Evolutionary conservation across 2,797 vertebrate species (phyloP), one percentile per base, ranked within the genome.

Genomic region (Takifugu ocellatus): DNA sequence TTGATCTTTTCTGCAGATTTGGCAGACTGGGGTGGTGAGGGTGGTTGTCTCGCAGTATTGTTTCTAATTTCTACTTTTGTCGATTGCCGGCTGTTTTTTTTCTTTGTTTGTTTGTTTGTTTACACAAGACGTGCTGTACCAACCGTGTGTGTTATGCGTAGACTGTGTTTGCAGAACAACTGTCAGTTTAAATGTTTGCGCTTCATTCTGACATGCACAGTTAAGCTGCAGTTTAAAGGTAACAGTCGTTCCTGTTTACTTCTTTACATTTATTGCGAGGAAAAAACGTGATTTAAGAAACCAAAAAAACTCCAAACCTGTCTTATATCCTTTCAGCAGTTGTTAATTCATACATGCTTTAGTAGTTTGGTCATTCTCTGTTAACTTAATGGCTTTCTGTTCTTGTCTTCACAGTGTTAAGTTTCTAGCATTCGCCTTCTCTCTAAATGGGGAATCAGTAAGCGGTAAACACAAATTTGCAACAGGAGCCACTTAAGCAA

Each of bases 361-460:
- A 21, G 6, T 46, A 17, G 16, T 21, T 36, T 51, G 29, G 65
- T 29, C 39, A 3, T 61, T 51, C 12, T 33, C 11, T 64, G 48
- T 60, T 61, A 64, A 58, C 26, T 11, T 59, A 85, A 89, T 78
- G 65, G 29, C 25, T 86, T 56, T 89, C 70, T 89, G 72, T 90
- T 86, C 82, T 91, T 91, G 75, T 91, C 78, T 92, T 86, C 81
- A 77, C 92, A 93, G 91, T 93, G 91, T 89, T 93, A 90, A 92
- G 92, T 92, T 93, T 93, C 90, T 92, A 93, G 89, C 84, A 73
- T 89, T 88, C 79, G 62, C 82, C 86, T 82, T 86, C 86, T 89
- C 84, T 89, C 74, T 90, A 82, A n/a, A 90, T 81, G 86, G 91
- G 86, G 90, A 89, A 77, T 82, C 82, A 72, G 85, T 90, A 87